Base-by-base conservation (phyloP, 2,113 vertebrate genomes). In the Amazona guildingii region DNA sequence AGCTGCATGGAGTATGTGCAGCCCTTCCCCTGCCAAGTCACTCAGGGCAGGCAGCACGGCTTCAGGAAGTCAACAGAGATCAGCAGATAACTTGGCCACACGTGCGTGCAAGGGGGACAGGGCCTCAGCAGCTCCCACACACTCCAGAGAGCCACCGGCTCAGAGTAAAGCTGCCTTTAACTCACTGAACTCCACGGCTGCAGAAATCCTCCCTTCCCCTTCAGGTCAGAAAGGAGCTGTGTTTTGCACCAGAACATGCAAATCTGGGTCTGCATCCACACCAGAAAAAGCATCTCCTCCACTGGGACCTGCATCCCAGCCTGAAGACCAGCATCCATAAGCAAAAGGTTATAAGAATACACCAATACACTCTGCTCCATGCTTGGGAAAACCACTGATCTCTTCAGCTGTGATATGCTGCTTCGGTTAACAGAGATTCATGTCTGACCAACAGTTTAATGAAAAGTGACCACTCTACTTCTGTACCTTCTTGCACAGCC, bases 121-220 rank as follows among this genome's bases (percentile, higher is more conserved):
- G 57, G 46, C 33, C 59, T 52, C 63, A 14, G 52, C 57, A 73
- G 41, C 51, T 55, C 41, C 63, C 63, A 29, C 39, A 29, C 12
- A 2, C 63, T 31, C 59, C 80, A 43, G 49, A 89, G 63, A 86
- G 54, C 17, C 57, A 76, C 52, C 20, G 1, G 1, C 31, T 55
- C 27, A 21, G 20, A 39, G 24, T 25, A 61, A 86, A 85, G 28
- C 21, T 67, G 44, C 35, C 67, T 69, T 41, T 35, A 4, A 49
- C 13, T 79, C 3, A 0, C 57, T 61, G 19, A 61, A 20, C 51
- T 37, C 12, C 17, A 35, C 3, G 0, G 19, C 57, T 72, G 33
- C 70, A 63, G 51, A 79, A 90, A 72, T 14, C 74, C 1, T 31
- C n/a, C 51, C 7, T 31, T 44, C 25, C 18, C 29, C 23, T 66